These are phyloP conservation scores for Otolemur crassicaudatus DNA, from an alignment of 2,797 vertebrate species.

Conservation along the genomic window DNA sequence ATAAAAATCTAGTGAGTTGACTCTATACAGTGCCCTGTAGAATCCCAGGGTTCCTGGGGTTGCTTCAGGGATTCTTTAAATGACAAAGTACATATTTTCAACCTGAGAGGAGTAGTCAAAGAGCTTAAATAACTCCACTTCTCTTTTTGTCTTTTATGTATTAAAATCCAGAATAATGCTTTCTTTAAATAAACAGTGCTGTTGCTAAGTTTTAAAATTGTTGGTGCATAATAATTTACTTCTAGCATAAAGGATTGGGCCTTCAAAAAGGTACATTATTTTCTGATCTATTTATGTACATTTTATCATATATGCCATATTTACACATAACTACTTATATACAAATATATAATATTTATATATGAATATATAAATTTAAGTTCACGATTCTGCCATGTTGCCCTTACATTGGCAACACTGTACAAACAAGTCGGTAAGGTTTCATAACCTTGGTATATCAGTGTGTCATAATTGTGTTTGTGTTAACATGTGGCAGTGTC, in stretches of 20 bases:
- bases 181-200: not conserved
- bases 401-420: no score
- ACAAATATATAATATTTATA: not conserved
- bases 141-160: not conserved
- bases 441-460: no score
- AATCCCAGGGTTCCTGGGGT: not conserved
- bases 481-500: no score
- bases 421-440: no score
- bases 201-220: not conserved
- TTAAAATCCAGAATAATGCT: not conserved
- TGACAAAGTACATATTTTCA: not conserved
- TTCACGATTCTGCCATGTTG: no score
- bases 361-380: not conserved
- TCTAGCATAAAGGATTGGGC: not conserved
- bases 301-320: not conserved
- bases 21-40: not conserved
- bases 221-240: not conserved
- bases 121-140: not conserved
- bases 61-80: not conserved
- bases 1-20: not conserved
- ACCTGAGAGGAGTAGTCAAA: not conserved
- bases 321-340: not conserved
- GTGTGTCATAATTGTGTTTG: no score
- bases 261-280: constrained; percentile 42
- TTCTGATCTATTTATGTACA: not conserved